These are phyloP conservation scores for Cantharis nigra DNA, from an alignment of 2,888 invertebrate species.

Conservation along the genomic window DNA sequence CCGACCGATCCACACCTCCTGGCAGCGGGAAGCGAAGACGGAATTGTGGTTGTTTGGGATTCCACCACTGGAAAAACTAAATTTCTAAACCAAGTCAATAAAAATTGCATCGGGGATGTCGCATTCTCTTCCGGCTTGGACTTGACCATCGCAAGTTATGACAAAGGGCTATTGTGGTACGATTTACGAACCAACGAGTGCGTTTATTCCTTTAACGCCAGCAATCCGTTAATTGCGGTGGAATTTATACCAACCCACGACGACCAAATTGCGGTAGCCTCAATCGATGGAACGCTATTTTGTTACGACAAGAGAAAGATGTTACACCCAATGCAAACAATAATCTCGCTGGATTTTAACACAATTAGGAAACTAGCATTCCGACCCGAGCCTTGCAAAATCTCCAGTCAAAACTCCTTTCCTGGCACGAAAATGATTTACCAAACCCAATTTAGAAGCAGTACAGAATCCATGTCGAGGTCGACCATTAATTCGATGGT, in stretches of 20 bases:
- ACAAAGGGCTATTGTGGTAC: slow-evolving; percentile 33
- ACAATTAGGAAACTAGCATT: slow-evolving; percentile 18
- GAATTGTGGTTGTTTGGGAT: slow-evolving; percentile 40
- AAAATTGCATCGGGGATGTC: slow-evolving; percentile 27
- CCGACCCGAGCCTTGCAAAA: not conserved
- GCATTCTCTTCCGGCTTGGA: slow-evolving; percentile 31
- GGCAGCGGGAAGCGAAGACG: slow-evolving; percentile 38
- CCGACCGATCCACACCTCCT: slow-evolving; percentile 26
- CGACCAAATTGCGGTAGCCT: slow-evolving; percentile 36
- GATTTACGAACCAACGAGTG: slow-evolving; percentile 31
- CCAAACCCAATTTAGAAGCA: not conserved
- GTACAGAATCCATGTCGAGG: not conserved
- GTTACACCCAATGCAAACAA: slow-evolving; percentile 17
- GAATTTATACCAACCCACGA: slow-evolving; percentile 34
- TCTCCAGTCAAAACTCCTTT: not conserved
- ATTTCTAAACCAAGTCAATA: slow-evolving; percentile 23
- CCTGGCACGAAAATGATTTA: not conserved
- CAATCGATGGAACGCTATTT: slow-evolving; percentile 37
- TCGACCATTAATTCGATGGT: not conserved
- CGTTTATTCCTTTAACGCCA: slow-evolving; percentile 29
- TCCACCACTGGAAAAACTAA: slow-evolving; percentile 17
- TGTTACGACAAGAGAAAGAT: slow-evolving; percentile 37
- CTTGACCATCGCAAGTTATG: slow-evolving; percentile 32
- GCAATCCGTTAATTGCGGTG: slow-evolving; percentile 33
- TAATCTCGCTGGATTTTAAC: slow-evolving; percentile 22